Evolutionary conservation across 2,113 vertebrate species (phyloP).

Genomic region (Cariama cristata): DNA sequence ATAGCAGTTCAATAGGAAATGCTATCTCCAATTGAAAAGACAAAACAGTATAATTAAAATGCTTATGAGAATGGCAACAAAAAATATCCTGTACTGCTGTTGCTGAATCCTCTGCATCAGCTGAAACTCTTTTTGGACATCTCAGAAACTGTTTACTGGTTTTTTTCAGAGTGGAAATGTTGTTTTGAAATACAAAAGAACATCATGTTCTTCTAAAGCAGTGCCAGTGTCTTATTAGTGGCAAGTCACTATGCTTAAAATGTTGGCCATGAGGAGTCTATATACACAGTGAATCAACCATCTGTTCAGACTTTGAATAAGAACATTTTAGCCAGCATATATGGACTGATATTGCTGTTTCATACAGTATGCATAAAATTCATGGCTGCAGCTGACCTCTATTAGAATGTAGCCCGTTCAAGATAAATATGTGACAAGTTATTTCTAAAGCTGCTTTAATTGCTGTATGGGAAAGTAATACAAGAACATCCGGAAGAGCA

Average conservation of each 20-base stretch:
- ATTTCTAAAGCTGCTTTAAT: slow-evolving; percentile 36
- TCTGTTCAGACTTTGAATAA: slow-evolving; percentile 18
- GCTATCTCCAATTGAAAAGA: not conserved
- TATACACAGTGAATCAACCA: slow-evolving; percentile 9
- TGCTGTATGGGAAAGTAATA: not conserved
- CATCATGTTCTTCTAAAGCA: slow-evolving; percentile 35
- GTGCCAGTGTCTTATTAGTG: slow-evolving; percentile 38
- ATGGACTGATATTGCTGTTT: slow-evolving; percentile 36
- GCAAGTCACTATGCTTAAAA: slow-evolving; percentile 22
- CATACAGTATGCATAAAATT: slow-evolving; percentile 1
- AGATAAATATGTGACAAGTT: not conserved
- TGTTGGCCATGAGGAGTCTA: slow-evolving; percentile 28
- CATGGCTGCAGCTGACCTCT: slow-evolving; percentile 8
- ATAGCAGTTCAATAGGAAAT: not conserved
- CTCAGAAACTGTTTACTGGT: slow-evolving; percentile 14
- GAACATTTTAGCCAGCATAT: not conserved
- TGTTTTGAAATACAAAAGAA: slow-evolving; percentile 33
- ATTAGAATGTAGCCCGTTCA: not conserved
- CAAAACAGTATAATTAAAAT: slow-evolving; percentile 7
- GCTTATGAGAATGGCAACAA: not conserved
- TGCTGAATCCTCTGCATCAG: slow-evolving; percentile 1
- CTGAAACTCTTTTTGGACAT: not conserved
- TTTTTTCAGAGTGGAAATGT: slow-evolving; percentile 2
- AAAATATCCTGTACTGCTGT: not conserved
- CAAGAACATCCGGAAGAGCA: not conserved